These are phyloP conservation scores for Tachina lurida DNA, from an alignment of 2,888 invertebrate genomes.

Conservation along the genomic window DNA sequence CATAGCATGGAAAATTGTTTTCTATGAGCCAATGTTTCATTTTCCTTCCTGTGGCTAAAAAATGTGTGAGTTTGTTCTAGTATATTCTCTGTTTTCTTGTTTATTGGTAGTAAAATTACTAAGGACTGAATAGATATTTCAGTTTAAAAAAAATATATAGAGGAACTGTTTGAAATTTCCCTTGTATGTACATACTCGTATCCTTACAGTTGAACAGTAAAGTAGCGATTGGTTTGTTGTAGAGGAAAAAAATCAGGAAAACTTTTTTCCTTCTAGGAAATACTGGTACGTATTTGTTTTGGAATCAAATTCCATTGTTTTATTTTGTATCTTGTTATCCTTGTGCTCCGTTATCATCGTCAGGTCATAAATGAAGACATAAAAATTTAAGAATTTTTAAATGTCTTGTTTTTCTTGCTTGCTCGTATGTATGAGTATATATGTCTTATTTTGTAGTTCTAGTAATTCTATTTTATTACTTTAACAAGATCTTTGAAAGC, in stretches of 20 bases:
- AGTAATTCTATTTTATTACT: conserved; percentile 19
- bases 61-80: conserved; percentile 8
- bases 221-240: background rate
- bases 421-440: background rate
- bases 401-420: background rate
- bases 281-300: conserved; percentile 4
- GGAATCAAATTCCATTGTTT: conserved; percentile 23
- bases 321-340: conserved; percentile 39
- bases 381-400: conserved; percentile 19
- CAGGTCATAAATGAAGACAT: conserved; percentile 45
- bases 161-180: background rate
- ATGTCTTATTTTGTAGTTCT: conserved; percentile 20
- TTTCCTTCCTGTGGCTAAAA: conserved; percentile 3
- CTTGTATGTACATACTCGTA: background rate
- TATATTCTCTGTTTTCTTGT: conserved; percentile 2
- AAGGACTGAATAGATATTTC: conserved; percentile 31
- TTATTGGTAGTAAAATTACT: conserved; percentile 10
- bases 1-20: conserved; percentile 19
- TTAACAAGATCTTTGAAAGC: background rate
- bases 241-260: background rate
- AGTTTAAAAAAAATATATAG: background rate
- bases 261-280: background rate
- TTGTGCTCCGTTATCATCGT: conserved; percentile 29
- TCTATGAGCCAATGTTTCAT: conserved; percentile 5
- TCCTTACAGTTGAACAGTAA: background rate